These are phyloP conservation scores for Passer domesticus DNA, from an alignment of 2,113 vertebrate genomes.

Conservation along the genomic window DNA sequence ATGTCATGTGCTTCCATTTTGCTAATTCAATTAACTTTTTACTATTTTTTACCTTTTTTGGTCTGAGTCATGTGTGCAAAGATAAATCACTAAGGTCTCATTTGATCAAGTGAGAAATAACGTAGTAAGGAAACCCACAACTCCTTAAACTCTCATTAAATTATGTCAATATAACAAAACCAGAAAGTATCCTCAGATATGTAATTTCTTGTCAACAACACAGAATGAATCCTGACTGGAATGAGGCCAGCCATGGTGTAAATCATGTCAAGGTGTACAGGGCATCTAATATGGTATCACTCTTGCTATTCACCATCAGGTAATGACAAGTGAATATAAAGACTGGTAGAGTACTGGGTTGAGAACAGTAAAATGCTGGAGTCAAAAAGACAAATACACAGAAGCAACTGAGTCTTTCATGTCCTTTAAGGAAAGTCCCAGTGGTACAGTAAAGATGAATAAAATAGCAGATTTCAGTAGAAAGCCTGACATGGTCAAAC, in stretches of 20 bases:
- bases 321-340: not conserved
- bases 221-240: not conserved
- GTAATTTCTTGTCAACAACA: not conserved
- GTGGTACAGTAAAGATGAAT: not conserved
- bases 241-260: not conserved
- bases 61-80: not conserved
- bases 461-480: not conserved
- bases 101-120: not conserved
- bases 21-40: not conserved
- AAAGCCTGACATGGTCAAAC: not conserved
- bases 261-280: not conserved
- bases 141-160: not conserved
- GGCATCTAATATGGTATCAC: not conserved
- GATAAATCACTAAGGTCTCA: not conserved
- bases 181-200: not conserved
- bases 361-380: not conserved
- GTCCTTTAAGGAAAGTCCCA: not conserved
- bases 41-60: not conserved
- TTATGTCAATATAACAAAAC: not conserved
- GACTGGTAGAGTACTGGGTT: too few relatives aligned
- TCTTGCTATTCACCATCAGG: accelerated
- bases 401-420: not conserved
- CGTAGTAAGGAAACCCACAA: not conserved
- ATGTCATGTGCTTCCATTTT: not conserved
- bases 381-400: not conserved